Conservation (phyloP, 2,113 vertebrate species). For the Catharus minimus region DNA sequence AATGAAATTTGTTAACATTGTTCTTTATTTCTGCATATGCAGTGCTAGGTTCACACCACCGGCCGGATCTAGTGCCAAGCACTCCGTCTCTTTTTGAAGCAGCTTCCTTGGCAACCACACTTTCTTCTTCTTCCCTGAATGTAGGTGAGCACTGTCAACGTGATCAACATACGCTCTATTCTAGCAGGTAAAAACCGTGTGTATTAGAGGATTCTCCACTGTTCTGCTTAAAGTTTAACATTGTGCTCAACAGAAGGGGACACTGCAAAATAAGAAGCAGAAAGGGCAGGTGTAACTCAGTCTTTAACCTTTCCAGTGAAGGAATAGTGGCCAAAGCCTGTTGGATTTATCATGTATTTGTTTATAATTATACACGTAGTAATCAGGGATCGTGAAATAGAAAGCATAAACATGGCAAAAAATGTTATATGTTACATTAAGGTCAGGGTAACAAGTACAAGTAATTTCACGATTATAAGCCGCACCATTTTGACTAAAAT, state of each 20-base stretch:
- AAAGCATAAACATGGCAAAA: neutral
- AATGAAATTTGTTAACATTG: neutral
- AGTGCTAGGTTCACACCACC: slow-evolving; percentile 81
- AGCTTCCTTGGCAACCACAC: slow-evolving; percentile 87
- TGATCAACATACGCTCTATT: slow-evolving; percentile 76
- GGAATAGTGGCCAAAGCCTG: neutral
- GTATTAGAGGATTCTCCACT: neutral
- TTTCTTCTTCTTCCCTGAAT: slow-evolving; percentile 90
- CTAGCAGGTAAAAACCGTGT: slow-evolving; percentile 64
- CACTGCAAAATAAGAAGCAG: neutral
- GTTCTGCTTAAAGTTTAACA: neutral
- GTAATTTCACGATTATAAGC: no score
- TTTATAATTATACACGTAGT: neutral
- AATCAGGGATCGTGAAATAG: neutral
- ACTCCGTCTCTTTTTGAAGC: slow-evolving; percentile 85
- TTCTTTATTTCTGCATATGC: neutral
- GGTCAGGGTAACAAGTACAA: neutral
- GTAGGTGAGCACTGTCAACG: slow-evolving; percentile 69
- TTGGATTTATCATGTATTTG: neutral
- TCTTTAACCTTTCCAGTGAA: neutral
- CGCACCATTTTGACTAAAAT: no score
- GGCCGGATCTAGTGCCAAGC: slow-evolving; percentile 86
- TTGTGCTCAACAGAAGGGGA: neutral
- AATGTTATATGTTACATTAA: neutral
- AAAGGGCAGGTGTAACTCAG: neutral